Conservation (phyloP, 2,797 vertebrate species). For the Syngnathus acus region DNA sequence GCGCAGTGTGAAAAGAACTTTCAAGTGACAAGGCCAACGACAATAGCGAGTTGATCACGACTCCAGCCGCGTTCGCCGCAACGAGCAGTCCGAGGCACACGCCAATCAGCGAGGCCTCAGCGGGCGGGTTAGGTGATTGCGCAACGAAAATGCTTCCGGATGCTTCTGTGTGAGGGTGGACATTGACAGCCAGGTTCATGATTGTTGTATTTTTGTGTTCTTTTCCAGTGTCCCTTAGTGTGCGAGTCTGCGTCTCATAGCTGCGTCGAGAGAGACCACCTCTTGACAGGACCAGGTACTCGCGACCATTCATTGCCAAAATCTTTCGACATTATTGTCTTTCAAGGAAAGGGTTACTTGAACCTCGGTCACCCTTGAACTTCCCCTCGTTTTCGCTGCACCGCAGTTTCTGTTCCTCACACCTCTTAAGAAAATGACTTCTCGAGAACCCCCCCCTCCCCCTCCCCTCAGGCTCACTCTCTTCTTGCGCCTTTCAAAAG, state of each 20-base stretch:
- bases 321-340: background rate
- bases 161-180: background rate
- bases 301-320: background rate
- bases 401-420: background rate
- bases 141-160: background rate
- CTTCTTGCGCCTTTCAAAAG: background rate
- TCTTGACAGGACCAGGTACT: conserved; percentile 82
- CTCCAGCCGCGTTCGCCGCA: conserved; percentile 1
- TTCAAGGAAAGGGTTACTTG: background rate
- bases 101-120: conserved; percentile 21
- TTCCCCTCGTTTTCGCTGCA: background rate
- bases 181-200: background rate
- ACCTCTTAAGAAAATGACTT: too few species aligned
- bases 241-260: conserved; percentile 75
- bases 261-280: conserved; percentile 72
- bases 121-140: conserved; percentile 29
- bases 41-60: background rate
- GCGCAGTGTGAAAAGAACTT: background rate
- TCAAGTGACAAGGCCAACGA: conserved; percentile 4
- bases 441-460: too few species aligned
- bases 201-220: conserved; percentile 15
- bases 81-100: conserved; percentile 5
- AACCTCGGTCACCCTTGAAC: background rate
- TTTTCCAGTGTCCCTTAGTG: conserved; percentile 79
- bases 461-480: background rate